phyloP scores from a whole-genome alignment of 2,113 vertebrate genomes.

The Procavia capensis region DNA sequence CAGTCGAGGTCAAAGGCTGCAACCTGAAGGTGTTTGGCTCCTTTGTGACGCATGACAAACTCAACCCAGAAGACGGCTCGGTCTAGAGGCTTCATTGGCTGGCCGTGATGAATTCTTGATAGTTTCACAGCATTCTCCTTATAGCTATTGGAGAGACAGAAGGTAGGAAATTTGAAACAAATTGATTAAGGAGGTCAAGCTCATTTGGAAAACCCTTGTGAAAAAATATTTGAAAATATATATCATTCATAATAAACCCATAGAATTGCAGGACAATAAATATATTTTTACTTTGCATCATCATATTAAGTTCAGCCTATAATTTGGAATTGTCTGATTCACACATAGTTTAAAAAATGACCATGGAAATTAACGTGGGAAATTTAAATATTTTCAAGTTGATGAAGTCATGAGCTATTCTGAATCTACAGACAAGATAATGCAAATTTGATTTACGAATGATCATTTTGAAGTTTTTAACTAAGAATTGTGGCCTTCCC shows the following conservation, averaged over 20 bases:
- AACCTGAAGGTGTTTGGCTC: no score
- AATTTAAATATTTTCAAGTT: background rate
- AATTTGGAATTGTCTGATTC: background rate
- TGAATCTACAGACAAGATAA: rapidly evolving
- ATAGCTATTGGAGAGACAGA: conserved; percentile 82
- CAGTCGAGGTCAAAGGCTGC: no score
- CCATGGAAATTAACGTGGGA: background rate
- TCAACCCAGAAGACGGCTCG: no score
- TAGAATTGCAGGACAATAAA: background rate
- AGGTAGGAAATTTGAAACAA: rapidly evolving
- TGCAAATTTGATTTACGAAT: background rate
- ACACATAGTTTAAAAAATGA: background rate
- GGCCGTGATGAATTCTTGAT: no score
- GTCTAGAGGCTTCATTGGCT: no score
- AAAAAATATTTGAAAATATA: background rate
- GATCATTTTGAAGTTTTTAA: no score
- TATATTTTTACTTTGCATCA: background rate
- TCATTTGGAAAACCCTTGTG: no score
- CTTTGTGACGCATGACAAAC: no score
- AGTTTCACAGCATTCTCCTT: conserved; percentile 92
- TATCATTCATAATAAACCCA: background rate
- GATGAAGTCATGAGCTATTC: background rate
- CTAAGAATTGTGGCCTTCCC: background rate
- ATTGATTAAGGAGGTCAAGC: background rate
- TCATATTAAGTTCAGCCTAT: background rate